Base-by-base conservation (phyloP, 53 echinoderm and acorn worm genomes). In the Glandiceps talaboti region DNA sequence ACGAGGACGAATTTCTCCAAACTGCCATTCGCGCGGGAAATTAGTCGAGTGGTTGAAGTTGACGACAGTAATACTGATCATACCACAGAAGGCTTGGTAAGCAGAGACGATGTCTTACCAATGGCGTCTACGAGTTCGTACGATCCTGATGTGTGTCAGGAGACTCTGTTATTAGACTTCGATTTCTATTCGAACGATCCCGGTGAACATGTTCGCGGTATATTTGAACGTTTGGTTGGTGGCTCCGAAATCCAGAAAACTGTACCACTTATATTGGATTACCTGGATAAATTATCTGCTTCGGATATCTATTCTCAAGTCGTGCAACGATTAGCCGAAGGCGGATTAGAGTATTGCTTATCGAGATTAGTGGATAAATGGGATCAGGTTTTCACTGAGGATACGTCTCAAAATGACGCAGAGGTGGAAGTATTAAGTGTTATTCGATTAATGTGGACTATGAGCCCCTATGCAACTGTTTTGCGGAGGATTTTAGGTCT, bases 391-490 rank as follows among this genome's bases (percentile, higher is more conserved):
- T 45, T 45, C 20, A 45, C 64, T 45, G 64, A 45, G 64, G 64
- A 45, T 45, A 45, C 64, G 6, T 45, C 64, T 12, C 6, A 20
- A 20, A 45, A 45, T 45, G 64, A 45, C 20, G 64, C 64, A 6
- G 93, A 93, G 77, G 83, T 90, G 14, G 92, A 96, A 79, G 84
- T 90, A 79, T 89, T 92, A 31, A 96, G 87, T 79, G 88, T 96
- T 74, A 82, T 96, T 81, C 85, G 97, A 73, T 82, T 96, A 74
- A 77, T 96, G 26, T 96, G 97, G 97, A 89, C 90, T 81, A 82
- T 83, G 31, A 90, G 97, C 79, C 84, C 92, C 27, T 96, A 96
- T 32, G 81, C 89, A 1, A 92, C 97, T 1, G 86, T 92, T 72
- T 77, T 93, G 26, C 87, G 89, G 79, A 85, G 93, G 30, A 83